phyloP scores from a whole-genome alignment of 2,888 invertebrate species.

The Ichneumon xanthorius region DNA sequence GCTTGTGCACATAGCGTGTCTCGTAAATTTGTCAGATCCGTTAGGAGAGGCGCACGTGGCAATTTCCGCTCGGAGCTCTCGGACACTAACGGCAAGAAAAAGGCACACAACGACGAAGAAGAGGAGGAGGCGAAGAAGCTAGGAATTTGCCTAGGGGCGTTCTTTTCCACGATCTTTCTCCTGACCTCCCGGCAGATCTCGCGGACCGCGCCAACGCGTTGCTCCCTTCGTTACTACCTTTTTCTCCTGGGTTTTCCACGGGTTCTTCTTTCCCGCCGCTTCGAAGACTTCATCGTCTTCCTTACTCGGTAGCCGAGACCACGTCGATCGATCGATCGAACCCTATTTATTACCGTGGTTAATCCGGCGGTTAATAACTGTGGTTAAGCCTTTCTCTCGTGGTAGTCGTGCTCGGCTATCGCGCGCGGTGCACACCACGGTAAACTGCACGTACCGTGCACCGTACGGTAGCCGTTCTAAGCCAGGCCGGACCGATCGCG shows the following conservation, averaged over 20 bases:
- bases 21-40: conserved; percentile 56
- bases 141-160: conserved; percentile 56
- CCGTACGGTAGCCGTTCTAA: conserved; percentile 28
- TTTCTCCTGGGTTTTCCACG: conserved; percentile 21
- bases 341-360: conserved; percentile 67
- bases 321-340: conserved; percentile 57
- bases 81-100: conserved; percentile 16
- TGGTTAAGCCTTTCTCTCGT: conserved; percentile 58
- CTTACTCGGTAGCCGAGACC: conserved; percentile 11
- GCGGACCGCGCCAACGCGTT: conserved; percentile 63
- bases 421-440: background rate
- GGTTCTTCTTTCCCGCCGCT: conserved; percentile 52
- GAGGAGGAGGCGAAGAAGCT: conserved; percentile 19
- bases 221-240: background rate
- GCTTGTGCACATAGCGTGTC: background rate
- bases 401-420: conserved; percentile 30
- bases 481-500: conserved; percentile 31
- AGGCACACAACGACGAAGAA: background rate
- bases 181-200: conserved; percentile 56
- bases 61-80: conserved; percentile 46
- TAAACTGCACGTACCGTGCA: conserved; percentile 5
- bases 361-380: conserved; percentile 70
- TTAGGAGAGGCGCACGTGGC: conserved; percentile 53
- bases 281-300: conserved; percentile 40
- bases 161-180: conserved; percentile 66